These are phyloP conservation scores for Synchiropus splendidus DNA, from an alignment of 2,113 vertebrate genomes.

Conservation along the genomic window DNA sequence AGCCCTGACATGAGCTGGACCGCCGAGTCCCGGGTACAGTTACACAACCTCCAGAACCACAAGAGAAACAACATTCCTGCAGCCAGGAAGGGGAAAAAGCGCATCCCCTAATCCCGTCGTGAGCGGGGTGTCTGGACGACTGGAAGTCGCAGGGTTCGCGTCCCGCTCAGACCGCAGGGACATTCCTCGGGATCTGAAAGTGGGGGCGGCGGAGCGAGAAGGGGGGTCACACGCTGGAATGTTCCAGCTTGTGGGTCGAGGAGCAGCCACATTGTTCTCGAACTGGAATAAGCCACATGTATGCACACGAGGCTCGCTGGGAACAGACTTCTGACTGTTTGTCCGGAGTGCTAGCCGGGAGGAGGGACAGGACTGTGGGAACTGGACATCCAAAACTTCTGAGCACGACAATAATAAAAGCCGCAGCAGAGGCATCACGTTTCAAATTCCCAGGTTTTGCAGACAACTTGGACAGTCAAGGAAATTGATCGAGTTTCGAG, in stretches of 20 bases:
- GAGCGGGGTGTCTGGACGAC: conserved; percentile 18
- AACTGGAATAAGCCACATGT: conserved; percentile 46
- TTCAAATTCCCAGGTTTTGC: no score
- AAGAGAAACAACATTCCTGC: conserved; percentile 40
- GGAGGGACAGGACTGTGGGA: no score
- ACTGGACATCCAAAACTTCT: no score
- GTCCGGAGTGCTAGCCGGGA: no score
- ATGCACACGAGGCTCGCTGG: conserved; percentile 47
- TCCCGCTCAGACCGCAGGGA: conserved; percentile 31
- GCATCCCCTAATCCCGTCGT: conserved; percentile 27
- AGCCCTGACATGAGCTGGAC: no score
- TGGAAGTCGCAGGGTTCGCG: conserved; percentile 8
- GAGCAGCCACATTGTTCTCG: conserved; percentile 44
- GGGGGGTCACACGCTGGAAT: conserved; percentile 57
- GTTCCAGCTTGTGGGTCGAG: conserved; percentile 59
- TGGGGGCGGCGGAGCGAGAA: conserved; percentile 26
- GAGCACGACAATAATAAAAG: no score
- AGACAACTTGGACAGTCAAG: no score
- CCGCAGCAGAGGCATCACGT: no score
- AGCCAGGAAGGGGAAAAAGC: conserved; percentile 9
- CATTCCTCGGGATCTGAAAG: conserved; percentile 43
- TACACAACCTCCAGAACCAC: conserved; percentile 10
- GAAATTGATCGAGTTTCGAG: no score
- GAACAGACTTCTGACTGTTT: conserved; percentile 43
- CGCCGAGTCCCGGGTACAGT: no score